These are phyloP conservation scores for Leptinotarsa defecta DNA, from an alignment of 1,140 invertebrate species.

Conservation along the genomic window DNA sequence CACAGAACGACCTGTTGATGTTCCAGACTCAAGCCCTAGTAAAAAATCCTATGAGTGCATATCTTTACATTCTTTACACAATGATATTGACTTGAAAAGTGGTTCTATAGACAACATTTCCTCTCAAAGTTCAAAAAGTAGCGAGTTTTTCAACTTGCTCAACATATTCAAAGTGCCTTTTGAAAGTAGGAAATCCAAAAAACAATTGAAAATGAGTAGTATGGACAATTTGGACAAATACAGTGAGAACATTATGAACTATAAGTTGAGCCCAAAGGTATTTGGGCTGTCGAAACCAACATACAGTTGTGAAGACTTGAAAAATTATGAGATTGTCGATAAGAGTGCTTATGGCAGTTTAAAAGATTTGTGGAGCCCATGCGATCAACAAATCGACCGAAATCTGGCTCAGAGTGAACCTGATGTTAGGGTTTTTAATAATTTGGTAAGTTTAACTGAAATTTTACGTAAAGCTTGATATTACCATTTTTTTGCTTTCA, in stretches of 20 bases:
- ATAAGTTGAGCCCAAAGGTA: conserved; percentile 66
- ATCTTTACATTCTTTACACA: conserved; percentile 37
- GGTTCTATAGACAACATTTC: conserved; percentile 61
- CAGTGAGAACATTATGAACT: conserved; percentile 36
- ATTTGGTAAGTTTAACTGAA: not conserved
- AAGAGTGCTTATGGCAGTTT: conserved; percentile 53
- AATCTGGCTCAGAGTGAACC: conserved; percentile 52
- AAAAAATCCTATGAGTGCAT: conserved; percentile 40
- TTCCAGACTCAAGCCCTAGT: conserved; percentile 37
- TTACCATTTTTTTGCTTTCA: not conserved
- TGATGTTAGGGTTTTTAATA: conserved; percentile 45
- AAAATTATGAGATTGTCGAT: conserved; percentile 45
- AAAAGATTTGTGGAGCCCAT: conserved; percentile 47
- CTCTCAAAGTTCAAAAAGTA: conserved; percentile 60
- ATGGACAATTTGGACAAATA: conserved; percentile 49
- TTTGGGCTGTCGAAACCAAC: conserved; percentile 58
- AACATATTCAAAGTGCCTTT: conserved; percentile 51
- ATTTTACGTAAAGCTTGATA: no score
- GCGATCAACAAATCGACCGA: conserved; percentile 31
- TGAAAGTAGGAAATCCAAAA: conserved; percentile 45
- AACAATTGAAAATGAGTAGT: conserved; percentile 45
- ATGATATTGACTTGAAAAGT: conserved; percentile 33
- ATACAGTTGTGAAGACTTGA: conserved; percentile 66
- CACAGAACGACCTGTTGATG: conserved; percentile 52
- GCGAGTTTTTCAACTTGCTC: conserved; percentile 52